Conservation (phyloP, 2,113 vertebrate genomes). For the Chitala chitala region DNA sequence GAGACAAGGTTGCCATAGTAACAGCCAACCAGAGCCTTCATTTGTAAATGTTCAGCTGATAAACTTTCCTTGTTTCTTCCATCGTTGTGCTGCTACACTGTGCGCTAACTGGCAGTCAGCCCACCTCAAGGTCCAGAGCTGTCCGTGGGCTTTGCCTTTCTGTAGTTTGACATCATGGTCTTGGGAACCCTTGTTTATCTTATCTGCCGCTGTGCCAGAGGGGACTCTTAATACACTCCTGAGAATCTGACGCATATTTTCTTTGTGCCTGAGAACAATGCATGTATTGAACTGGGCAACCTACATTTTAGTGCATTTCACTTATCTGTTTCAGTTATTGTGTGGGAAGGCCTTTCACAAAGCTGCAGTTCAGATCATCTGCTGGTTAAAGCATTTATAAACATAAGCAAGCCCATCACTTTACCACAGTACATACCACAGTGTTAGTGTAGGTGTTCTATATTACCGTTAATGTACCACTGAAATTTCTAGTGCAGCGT, state of each 20-base stretch:
- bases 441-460: neutral
- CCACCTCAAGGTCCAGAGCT: neutral
- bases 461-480: too few relatives aligned
- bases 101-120: neutral
- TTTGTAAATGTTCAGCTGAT: neutral
- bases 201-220: neutral
- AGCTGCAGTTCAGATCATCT: neutral
- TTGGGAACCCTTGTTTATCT: neutral
- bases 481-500: too few relatives aligned
- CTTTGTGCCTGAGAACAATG: neutral
- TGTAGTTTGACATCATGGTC: neutral
- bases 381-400: neutral
- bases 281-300: neutral
- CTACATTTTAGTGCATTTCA: neutral
- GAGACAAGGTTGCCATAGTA: constrained; percentile 22
- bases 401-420: neutral
- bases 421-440: neutral
- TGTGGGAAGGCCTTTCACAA: neutral
- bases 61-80: constrained; percentile 1
- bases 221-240: neutral
- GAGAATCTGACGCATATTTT: neutral
- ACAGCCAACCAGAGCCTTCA: constrained; percentile 3
- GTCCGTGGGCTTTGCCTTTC: constrained; percentile 7
- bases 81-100: neutral
- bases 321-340: neutral